These are phyloP conservation scores for Vanessa atalanta DNA, from an alignment of 1,140 invertebrate species.

Conservation along the genomic window DNA sequence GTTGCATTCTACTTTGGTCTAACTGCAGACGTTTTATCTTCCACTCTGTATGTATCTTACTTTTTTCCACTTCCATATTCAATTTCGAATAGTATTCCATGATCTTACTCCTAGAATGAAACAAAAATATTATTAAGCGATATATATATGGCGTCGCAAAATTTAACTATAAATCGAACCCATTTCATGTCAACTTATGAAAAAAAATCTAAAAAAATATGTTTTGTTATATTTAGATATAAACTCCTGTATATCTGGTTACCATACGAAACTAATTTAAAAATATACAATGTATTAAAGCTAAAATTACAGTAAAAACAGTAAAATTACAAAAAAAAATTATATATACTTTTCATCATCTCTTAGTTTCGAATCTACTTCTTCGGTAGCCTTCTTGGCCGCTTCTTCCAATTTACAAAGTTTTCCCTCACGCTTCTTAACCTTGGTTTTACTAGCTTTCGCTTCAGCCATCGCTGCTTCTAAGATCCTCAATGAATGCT, in stretches of 20 bases:
- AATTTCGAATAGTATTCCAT: conserved; percentile 82
- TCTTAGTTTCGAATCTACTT: conserved; percentile 75
- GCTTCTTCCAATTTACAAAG: conserved; percentile 51
- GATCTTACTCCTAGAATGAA: conserved; percentile 73
- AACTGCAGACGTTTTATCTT: conserved; percentile 82
- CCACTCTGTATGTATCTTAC: conserved; percentile 81
- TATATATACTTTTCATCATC: conserved; percentile 68
- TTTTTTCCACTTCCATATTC: conserved; percentile 80
- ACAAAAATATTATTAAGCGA: not conserved
- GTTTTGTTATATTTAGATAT: too few species aligned
- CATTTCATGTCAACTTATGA: too few species aligned
- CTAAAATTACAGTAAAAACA: not conserved
- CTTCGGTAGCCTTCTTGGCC: conserved; percentile 65
- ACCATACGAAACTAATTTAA: too few species aligned
- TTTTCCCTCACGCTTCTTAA: conserved; percentile 53
- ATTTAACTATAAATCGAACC: too few species aligned
- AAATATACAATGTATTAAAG: not conserved
- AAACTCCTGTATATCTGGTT: too few species aligned
- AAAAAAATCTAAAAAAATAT: too few species aligned
- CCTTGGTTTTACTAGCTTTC: conserved; percentile 62
- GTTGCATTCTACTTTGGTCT: conserved; percentile 80
- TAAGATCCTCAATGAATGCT: conserved; percentile 70
- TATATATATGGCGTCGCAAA: too few species aligned
- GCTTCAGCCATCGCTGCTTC: conserved; percentile 72
- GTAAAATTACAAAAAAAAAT: not conserved